Evolutionary conservation across 1,140 invertebrate genomes (phyloP), one percentile per base, ranked within the genome.

Genomic region (Anastrepha ludens): DNA sequence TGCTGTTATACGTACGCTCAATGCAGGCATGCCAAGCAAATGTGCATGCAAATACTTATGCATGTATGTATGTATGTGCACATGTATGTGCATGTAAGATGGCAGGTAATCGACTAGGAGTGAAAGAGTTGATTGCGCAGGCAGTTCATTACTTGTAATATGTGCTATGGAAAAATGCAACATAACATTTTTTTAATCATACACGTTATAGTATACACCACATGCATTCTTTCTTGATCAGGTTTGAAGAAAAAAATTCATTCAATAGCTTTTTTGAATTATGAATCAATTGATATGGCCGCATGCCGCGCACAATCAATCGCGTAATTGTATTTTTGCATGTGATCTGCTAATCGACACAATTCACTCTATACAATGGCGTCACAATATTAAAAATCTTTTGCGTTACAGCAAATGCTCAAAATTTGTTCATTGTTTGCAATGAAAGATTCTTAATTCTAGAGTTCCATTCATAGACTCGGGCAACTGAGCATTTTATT

Each of bases 161-260:
- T 11, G 44, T 9, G 55, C 8, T 81, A 81, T 81, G n/a, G 74
- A 9, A 55, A 81, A 55, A n/a, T 81, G 67, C 67, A 74, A n/a
- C 67, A 74, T 74, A 74, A 74, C 39, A 81, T 47, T 81, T 55
- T 55, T 78, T 81, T 55, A 81, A 81, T 81, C 74, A 81, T 81
- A 55, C 44, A 11, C 67, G 39, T 74, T 44, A 41, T 74, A 41
- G 41, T 41, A 74, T 39, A n/a, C 67, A 74, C 41, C 29, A 44
- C 67, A 47, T 39, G 8, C 67, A 44, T 41, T 44, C 13, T 47
- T 6, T 4, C 13, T 65, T 47, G 15, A 55, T 55, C 41, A 20
- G 64, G 20, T 67, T 4, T 47, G 2, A 74, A n/a, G 67, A 13
- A n/a, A 74, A 44, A 44, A 17, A n/a, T 47, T 7, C 67, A 74